Conservation (phyloP, 2,888 invertebrate genomes). For the Eupithecia insigniata region DNA sequence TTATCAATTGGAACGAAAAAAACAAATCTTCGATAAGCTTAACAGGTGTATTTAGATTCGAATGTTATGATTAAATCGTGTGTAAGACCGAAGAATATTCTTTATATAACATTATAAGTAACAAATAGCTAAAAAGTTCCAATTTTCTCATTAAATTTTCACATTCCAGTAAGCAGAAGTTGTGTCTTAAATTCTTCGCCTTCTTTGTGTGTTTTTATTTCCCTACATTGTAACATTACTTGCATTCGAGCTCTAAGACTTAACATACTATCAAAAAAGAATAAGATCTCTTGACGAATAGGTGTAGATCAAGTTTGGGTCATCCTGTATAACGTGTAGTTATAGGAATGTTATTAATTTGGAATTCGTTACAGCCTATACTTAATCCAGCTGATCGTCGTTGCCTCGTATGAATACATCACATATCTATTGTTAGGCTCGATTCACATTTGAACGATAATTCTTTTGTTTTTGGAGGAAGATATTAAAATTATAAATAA, state of each 20-base stretch:
- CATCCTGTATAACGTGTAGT: slow-evolving; percentile 63
- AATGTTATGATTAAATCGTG: neutral
- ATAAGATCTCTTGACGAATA: neutral
- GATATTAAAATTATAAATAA: too few relatives aligned
- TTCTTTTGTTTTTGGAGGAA: slow-evolving; percentile 1
- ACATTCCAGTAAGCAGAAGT: too few relatives aligned
- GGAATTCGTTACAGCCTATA: slow-evolving; percentile 81
- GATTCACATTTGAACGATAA: slow-evolving; percentile 29
- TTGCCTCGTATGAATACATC: slow-evolving; percentile 67
- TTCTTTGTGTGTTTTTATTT: too few relatives aligned
- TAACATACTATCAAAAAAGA: neutral
- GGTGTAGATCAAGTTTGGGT: neutral
- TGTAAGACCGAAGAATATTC: too few relatives aligned
- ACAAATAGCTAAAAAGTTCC: too few relatives aligned
- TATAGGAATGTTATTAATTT: slow-evolving; percentile 79
- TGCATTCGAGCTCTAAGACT: too few relatives aligned
- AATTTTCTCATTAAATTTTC: too few relatives aligned
- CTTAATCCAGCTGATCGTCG: slow-evolving; percentile 70
- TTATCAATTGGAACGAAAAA: neutral
- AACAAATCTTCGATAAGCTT: neutral
- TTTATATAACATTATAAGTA: too few relatives aligned
- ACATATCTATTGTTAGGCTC: slow-evolving; percentile 42
- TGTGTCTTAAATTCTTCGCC: too few relatives aligned
- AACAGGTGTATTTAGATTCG: neutral
- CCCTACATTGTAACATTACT: too few relatives aligned